Evolutionary conservation across 2,797 vertebrate genomes (phyloP).

Genomic region (Neosalanx taihuensis): DNA sequence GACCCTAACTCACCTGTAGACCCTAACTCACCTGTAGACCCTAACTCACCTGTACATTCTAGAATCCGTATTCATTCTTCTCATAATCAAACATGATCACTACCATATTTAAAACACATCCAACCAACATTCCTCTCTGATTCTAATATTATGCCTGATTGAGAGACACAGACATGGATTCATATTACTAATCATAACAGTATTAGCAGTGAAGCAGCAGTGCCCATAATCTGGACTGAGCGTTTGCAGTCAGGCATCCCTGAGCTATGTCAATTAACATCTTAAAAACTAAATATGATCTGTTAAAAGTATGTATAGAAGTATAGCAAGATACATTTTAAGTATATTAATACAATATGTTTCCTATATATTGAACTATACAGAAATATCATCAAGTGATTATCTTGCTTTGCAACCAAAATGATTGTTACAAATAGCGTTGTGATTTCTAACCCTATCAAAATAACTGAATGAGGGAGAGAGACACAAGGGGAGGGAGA

Average conservation of each 20-base stretch:
- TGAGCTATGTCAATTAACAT: conserved; percentile 1
- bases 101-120: no score
- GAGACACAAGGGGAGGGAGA: background rate
- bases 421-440: background rate
- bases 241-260: background rate
- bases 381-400: background rate
- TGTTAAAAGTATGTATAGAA: conserved; percentile 18
- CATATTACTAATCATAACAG: no score
- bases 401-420: background rate
- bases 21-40: no score
- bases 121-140: no score
- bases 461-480: background rate
- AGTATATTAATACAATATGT: conserved; percentile 30
- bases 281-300: conserved; percentile 28
- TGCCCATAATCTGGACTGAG: no score
- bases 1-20: no score
- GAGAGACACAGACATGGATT: no score
- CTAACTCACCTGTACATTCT: no score
- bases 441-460: background rate
- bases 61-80: no score
- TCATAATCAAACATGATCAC: no score
- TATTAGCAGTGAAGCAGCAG: no score
- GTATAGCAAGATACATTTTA: conserved; percentile 17
- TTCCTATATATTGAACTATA: conserved; percentile 35
- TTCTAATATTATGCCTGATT: no score